phyloP scores from a whole-genome alignment of 1,140 invertebrate genomes.

The Anastrepha ludens region DNA sequence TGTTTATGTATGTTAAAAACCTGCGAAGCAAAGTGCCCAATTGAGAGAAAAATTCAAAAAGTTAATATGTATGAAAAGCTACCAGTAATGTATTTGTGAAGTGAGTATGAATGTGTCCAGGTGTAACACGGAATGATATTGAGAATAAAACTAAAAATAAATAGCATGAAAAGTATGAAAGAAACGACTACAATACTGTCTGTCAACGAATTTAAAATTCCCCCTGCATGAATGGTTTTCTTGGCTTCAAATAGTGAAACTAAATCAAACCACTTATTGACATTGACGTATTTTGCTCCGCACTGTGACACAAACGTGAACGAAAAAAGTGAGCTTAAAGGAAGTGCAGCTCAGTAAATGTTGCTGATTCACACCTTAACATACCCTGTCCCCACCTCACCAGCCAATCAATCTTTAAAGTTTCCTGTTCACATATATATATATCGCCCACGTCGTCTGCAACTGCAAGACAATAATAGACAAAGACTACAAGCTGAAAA shows the following conservation, averaged over 20 bases:
- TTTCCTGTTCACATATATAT: neutral
- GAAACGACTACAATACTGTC: neutral
- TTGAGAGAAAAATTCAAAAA: slow-evolving; percentile 18
- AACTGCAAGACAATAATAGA: slow-evolving; percentile 20
- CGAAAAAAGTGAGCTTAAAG: neutral
- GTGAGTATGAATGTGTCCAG: neutral
- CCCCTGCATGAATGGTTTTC: neutral
- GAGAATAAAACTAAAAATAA: neutral
- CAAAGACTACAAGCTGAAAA: neutral
- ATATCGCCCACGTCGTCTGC: slow-evolving; percentile 28
- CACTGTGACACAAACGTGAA: neutral
- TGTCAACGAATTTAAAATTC: neutral
- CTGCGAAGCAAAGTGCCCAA: neutral
- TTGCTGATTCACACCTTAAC: neutral
- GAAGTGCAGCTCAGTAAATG: neutral
- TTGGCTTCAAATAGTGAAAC: no score
- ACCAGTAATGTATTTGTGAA: neutral
- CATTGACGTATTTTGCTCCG: neutral
- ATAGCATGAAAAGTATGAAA: slow-evolving; percentile 16
- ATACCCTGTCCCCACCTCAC: neutral
- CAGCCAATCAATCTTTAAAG: neutral
- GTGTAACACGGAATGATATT: neutral
- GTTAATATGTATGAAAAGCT: neutral
- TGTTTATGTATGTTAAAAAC: neutral
- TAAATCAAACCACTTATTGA: slow-evolving; percentile 20